Evolutionary conservation across 2,797 vertebrate genomes (phyloP), one percentile per base, ranked within the genome.

Genomic region (Poecilia velifera): DNA sequence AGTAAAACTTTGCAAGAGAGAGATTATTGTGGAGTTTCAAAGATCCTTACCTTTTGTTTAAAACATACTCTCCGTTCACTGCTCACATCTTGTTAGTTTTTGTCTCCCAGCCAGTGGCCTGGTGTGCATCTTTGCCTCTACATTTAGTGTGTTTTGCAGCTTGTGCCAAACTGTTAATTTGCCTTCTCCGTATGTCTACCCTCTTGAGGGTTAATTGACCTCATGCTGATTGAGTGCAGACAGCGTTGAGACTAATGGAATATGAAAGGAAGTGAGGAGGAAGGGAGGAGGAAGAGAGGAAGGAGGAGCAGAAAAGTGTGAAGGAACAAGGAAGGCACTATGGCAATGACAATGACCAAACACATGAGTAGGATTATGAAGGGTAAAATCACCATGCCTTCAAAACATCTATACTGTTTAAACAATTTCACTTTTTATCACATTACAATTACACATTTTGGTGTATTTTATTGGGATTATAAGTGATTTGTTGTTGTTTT

Each of bases 161-260:
- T 76, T 68, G 78, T 72, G 77, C 76, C 76, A 66, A 79, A 51
- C 72, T 85, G 75, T 25, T 89, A 55, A 90, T 84, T 87, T 66
- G 47, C 51, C 22, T 55, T 82, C 77, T 83, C 66, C 25, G 57
- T 57, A 31, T 64, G 68, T 83, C 81, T 83, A 82, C 79, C 81
- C 81, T 78, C 83, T 70, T 31, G 79, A 82, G 77, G 87, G 59
- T 76, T 86, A 78, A 89, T 82, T 91, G 87, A 91, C 89, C 82
- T 86, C 76, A 86, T 79, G 86, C 82, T 84, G 82, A 88, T 86
- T 79, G 82, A 86, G 83, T 89, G 76, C 73, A 85, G 82, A 88
- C 28, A 82, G 77, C 59, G 28, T 76, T 74, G 59, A 81, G 84
- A 77, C 82, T 83, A 84, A 83, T 85, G 55, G 79, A 62, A 84